Base-by-base conservation (phyloP, 1,140 invertebrate genomes). In the Drosophila serrata region DNA sequence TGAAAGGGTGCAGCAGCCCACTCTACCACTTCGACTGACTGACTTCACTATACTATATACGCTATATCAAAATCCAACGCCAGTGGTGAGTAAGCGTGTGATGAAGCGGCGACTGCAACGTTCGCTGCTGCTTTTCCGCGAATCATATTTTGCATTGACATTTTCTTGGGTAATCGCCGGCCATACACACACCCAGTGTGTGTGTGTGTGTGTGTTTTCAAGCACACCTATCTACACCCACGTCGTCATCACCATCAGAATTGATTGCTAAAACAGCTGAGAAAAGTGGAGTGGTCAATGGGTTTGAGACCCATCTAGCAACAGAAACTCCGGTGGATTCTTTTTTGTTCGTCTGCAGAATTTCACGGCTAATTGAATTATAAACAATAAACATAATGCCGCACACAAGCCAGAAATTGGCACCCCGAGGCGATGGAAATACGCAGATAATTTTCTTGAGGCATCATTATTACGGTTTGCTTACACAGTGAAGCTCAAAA, bases 331-430 rank as follows among this genome's bases (percentile, higher is more conserved):
- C 37, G 35, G 45, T 40, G 37, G 57, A 22, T 24, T 22, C n/a
- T 29, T 39, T 35, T 35, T 59, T 64, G 60, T 46, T 74, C 29
- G 60, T 56, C 72, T 82, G 76, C 59, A 61, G 53, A 77, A 43
- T 78, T 82, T 88, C 85, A 84, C 64, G 84, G 84, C 73, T 88
- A 87, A 87, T 87, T 88, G 63, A 87, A 88, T 88, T 88, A 80
- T 84, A 87, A 87, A 87, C 80, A 87, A 88, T 88, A 88, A 87
- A 84, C 82, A 87, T 75, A 79, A 64, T 61, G 59, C 68, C 42
- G 57, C 63, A 49, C 55, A 62, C 48, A 72, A 39, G 49, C 61
- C 40, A 82, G 45, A 88, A 80, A 87, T 88, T 87, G 76, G 76
- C 84, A 80, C 67, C 84, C 84, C 59, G 48, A 57, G 61, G 74